Base-by-base conservation (phyloP, 2,888 invertebrate genomes). In the Acronicta aceris region DNA sequence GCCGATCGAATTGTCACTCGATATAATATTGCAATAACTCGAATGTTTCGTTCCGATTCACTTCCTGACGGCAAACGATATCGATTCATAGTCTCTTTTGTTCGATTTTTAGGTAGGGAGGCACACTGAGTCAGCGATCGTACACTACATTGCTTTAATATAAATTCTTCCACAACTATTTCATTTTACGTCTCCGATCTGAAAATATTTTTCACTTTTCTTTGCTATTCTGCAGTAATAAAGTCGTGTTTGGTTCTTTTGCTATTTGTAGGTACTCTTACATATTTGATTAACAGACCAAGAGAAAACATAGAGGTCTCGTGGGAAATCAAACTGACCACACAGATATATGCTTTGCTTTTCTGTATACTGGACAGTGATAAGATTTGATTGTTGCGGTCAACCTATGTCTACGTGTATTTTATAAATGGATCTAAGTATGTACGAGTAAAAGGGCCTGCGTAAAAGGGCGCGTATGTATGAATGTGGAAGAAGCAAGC, bases 31-130 rank as follows among this genome's bases (percentile, higher is more conserved):
- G 77, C 81, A 59, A 78, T 79, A 81, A 69, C 76, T 79, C 72
- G 81, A 86, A 88, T 88, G 83, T 70, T 85, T 85, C 83, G 89
- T 89, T 88, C 81, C 87, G 84, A 81, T 70, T 78, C 83, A 85
- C 78, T 84, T 81, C 76, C 63, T 73, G 64, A 56, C 65, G 73
- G 67, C 81, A 81, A 77, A 75, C 72, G 83, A 82, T 81, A 84
- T 78, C 74, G 73, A 76, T 75, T 74, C 65, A 50, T 54, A 47
- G 48, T 53, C 58, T 58, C 58, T 73, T 70, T 65, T 71, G 54
- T 65, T 63, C 59, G 64, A 61, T 64, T 73, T 67, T 64, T 64
- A 67, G 51, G 38, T 50, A 47, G 42, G 27, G 38, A 46, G 42
- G 41, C 55, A 41, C 38, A 45, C 62, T 48, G 60, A 76, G 43